Evolutionary conservation across 2,888 invertebrate species (phyloP).

Genomic region (Barypeithes pellucidus): DNA sequence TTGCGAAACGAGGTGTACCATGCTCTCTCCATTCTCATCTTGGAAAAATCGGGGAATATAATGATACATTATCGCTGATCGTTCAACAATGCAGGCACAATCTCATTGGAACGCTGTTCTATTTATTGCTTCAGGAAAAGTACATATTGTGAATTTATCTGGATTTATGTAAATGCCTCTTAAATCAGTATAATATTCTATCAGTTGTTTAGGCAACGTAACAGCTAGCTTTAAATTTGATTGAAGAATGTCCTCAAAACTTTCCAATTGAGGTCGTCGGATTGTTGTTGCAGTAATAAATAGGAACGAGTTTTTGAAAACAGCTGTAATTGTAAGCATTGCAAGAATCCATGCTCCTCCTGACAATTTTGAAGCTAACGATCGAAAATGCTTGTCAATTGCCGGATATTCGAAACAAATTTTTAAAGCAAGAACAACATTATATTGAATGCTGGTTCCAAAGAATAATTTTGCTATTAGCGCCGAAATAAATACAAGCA

Average conservation of each 20-base stretch:
- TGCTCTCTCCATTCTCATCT: constrained; percentile 7
- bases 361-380: background rate
- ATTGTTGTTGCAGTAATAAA: constrained; percentile 2
- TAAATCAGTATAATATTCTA: background rate
- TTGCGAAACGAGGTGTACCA: constrained; percentile 3
- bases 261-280: background rate
- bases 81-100: background rate
- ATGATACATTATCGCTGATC: background rate
- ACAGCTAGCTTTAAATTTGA: background rate
- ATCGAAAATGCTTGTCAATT: background rate
- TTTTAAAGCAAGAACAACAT: background rate
- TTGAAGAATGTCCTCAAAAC: constrained; percentile 17
- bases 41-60: constrained; percentile 10
- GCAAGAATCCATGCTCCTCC: background rate
- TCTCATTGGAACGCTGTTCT: constrained; percentile 24
- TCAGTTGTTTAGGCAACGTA: background rate
- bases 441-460: background rate
- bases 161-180: background rate
- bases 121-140: background rate
- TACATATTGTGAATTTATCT: background rate
- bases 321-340: background rate
- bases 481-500: background rate
- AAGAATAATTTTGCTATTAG: background rate
- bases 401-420: background rate
- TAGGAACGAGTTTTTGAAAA: constrained; percentile 10